These are phyloP conservation scores for Rhagophthalmus giganteus DNA, from an alignment of 2,888 invertebrate genomes.

Conservation along the genomic window DNA sequence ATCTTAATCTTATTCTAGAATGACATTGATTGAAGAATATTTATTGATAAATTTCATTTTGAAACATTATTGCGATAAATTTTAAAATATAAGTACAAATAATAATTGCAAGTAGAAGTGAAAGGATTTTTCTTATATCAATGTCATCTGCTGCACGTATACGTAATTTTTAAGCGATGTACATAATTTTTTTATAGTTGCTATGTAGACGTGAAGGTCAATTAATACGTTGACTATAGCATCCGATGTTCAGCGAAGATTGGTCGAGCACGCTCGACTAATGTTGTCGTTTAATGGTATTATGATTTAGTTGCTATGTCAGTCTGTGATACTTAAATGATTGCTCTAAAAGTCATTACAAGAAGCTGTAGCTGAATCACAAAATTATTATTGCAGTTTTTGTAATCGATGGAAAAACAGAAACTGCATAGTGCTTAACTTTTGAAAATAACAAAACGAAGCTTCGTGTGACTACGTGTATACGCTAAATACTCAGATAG, in stretches of 20 bases:
- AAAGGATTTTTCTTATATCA: slow-evolving; percentile 17
- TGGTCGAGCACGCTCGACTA: too few relatives aligned
- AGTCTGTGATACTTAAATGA: slow-evolving; percentile 56
- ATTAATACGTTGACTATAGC: slow-evolving; percentile 30
- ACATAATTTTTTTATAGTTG: slow-evolving; percentile 47
- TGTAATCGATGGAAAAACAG: slow-evolving; percentile 24
- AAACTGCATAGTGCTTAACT: slow-evolving; percentile 31
- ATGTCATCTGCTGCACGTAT: slow-evolving; percentile 37
- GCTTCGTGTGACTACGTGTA: slow-evolving; percentile 55
- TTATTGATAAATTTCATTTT: slow-evolving; percentile 5
- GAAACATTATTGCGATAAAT: too few relatives aligned
- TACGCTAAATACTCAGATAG: slow-evolving; percentile 53
- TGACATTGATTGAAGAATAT: slow-evolving; percentile 25
- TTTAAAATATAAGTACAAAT: too few relatives aligned
- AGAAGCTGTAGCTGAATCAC: slow-evolving; percentile 37
- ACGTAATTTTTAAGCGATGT: slow-evolving; percentile 45
- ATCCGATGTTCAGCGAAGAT: slow-evolving; percentile 12
- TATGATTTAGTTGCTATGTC: slow-evolving; percentile 54
- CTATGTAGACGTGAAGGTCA: slow-evolving; percentile 34
- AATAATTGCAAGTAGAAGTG: too few relatives aligned
- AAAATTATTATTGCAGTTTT: slow-evolving; percentile 19
- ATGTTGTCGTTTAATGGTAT: slow-evolving; percentile 33
- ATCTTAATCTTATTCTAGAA: slow-evolving; percentile 33
- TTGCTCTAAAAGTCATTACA: slow-evolving; percentile 49
- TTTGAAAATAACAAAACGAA: slow-evolving; percentile 34